Percentiles rank a stretch among this genome's conserved stretches.
These are phyloP conservation scores for Decapterus maruadsi DNA, from an alignment of 2,797 vertebrate genomes.

Conservation along the genomic window DNA sequence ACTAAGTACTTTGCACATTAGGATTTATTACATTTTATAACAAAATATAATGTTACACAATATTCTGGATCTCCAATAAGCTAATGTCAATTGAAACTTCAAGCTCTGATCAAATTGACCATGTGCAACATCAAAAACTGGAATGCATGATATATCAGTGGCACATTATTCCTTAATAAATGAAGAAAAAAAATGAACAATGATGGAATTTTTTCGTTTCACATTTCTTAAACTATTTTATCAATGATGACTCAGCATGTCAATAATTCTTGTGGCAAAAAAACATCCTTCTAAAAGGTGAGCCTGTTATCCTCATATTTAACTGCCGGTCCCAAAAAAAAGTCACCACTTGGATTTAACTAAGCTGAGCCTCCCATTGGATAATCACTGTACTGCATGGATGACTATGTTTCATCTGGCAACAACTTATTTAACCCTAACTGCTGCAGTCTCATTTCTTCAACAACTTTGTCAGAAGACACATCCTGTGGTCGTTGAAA, in stretches of 20 bases:
- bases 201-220: background rate
- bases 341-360: too few species aligned
- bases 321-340: too few species aligned
- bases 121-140: conserved; percentile 1
- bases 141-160: background rate
- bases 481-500: too few species aligned
- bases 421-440: too few species aligned
- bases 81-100: background rate
- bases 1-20: background rate
- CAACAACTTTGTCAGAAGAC: too few species aligned
- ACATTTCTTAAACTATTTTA: background rate
- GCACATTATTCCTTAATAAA: background rate
- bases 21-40: background rate
- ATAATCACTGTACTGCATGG: too few species aligned
- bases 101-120: background rate
- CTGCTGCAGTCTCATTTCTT: too few species aligned
- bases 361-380: too few species aligned
- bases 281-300: background rate
- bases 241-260: background rate
- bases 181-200: background rate
- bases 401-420: too few species aligned
- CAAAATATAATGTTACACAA: background rate
- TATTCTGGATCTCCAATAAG: background rate
- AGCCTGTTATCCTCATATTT: background rate
- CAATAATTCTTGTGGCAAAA: background rate